Conservation (phyloP, 2,888 invertebrate species). For the Caenorhabditis drosophilae region DNA sequence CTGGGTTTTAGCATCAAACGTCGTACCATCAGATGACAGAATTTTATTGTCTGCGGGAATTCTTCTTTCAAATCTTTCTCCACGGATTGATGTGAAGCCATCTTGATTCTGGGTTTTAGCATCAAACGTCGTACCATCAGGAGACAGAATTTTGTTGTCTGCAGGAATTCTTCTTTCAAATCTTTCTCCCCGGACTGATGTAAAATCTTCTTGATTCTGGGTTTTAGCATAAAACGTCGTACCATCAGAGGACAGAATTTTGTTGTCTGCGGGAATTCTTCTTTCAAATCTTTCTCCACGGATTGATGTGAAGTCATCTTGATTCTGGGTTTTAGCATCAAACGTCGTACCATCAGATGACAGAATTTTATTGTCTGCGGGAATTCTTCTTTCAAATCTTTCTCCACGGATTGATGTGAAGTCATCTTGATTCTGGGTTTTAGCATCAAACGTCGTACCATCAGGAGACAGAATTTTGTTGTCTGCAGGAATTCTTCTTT, state of each 20-base stretch:
- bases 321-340: conserved; percentile 1
- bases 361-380: neutral
- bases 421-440: conserved; percentile 4
- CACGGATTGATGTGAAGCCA: conserved; percentile 1
- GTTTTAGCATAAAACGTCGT: neutral
- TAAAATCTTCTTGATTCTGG: conserved; percentile 2
- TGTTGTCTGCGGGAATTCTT: neutral
- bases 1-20: neutral
- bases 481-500: neutral
- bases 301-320: conserved; percentile 1
- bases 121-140: conserved; percentile 1
- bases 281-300: conserved; percentile 1
- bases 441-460: neutral
- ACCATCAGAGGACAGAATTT: neutral
- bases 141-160: neutral
- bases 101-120: conserved; percentile 3
- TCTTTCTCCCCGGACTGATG: neutral
- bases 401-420: neutral
- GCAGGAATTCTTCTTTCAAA: neutral
- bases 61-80: neutral
- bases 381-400: neutral
- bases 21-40: neutral
- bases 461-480: neutral
- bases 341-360: neutral
- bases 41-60: neutral